Evolutionary conservation across 2,888 invertebrate species (phyloP).

Genomic region (Eupithecia centaureata): DNA sequence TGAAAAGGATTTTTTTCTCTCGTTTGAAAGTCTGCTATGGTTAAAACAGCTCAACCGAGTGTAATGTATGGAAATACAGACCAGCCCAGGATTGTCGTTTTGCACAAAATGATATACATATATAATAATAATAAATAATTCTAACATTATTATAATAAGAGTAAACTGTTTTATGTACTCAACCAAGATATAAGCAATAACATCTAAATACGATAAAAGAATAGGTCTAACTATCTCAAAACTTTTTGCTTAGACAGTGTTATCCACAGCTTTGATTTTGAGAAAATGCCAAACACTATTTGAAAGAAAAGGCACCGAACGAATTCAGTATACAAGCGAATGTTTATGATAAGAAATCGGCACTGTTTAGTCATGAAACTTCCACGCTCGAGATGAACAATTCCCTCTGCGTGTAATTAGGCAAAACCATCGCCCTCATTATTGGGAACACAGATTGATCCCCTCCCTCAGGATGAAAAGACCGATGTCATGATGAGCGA

Average conservation of each 20-base stretch:
- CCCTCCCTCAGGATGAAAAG: constrained; percentile 9
- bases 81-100: constrained; percentile 22
- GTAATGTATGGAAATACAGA: constrained; percentile 36
- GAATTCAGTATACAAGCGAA: constrained; percentile 22
- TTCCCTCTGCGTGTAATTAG: constrained; percentile 26
- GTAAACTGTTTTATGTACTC: too few relatives aligned
- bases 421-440: constrained; percentile 23
- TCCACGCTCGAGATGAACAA: constrained; percentile 1
- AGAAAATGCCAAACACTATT: constrained; percentile 11
- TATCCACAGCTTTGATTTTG: neutral
- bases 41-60: constrained; percentile 38
- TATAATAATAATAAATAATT: too few relatives aligned
- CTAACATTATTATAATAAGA: too few relatives aligned
- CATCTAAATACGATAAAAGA: too few relatives aligned
- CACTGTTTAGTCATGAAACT: constrained; percentile 15
- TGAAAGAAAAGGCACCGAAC: constrained; percentile 8
- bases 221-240: too few relatives aligned
- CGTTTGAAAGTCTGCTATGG: constrained; percentile 32
- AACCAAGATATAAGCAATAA: too few relatives aligned
- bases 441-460: constrained; percentile 29
- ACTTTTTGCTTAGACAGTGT: neutral
- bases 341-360: constrained; percentile 19
- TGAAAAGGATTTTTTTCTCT: constrained; percentile 23
- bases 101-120: constrained; percentile 12
- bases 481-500: neutral